Percentiles rank a stretch among this genome's conserved stretches.
Conservation (phyloP, 1,140 invertebrate genomes). For the Euura lappo region DNA sequence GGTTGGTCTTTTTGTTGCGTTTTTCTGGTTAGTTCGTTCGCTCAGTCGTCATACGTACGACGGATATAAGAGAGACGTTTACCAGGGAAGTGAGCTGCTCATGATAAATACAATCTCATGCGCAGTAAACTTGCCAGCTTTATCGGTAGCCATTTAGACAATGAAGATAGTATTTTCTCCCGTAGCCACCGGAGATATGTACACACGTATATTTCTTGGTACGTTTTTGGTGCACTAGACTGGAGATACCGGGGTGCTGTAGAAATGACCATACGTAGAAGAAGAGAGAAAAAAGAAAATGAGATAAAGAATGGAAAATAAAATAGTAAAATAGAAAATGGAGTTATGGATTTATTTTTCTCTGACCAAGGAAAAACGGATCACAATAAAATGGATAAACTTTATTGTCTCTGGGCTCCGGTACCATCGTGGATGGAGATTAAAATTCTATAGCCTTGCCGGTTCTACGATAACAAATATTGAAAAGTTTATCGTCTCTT, state of each 20-base stretch:
- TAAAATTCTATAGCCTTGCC: neutral
- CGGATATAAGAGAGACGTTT: neutral
- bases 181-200: slow-evolving; percentile 51
- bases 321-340: slow-evolving; percentile 2
- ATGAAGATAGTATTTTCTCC: slow-evolving; percentile 56
- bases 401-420: slow-evolving; percentile 12
- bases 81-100: slow-evolving; percentile 2
- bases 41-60: neutral
- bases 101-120: slow-evolving; percentile 55
- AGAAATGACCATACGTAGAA: slow-evolving; percentile 36
- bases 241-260: slow-evolving; percentile 37
- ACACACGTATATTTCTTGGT: slow-evolving; percentile 26
- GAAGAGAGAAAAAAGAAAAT: neutral
- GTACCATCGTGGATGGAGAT: neutral
- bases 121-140: slow-evolving; percentile 48
- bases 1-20: neutral
- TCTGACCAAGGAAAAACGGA: slow-evolving; percentile 30
- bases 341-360: slow-evolving; percentile 44
- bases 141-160: slow-evolving; percentile 57
- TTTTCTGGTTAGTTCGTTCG: neutral
- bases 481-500: too few relatives aligned
- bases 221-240: slow-evolving; percentile 29
- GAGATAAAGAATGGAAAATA: slow-evolving; percentile 14
- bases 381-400: slow-evolving; percentile 39
- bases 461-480: neutral